phyloP scores from a whole-genome alignment of 2,888 invertebrate species.

The Schizaphis graminum region DNA sequence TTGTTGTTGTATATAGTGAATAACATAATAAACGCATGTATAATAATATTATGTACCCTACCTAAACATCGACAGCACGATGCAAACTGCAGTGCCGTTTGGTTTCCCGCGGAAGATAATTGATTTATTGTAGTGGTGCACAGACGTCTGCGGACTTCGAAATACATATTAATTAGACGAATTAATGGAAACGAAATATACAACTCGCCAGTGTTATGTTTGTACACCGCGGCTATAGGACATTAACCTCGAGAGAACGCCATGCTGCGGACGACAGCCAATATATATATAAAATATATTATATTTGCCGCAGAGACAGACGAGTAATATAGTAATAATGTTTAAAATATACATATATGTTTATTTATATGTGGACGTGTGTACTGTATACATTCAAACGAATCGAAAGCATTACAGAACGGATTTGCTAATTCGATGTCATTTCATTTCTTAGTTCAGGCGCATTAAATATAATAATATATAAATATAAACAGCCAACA shows the following conservation, averaged over 20 bases:
- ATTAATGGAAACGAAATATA: slow-evolving; percentile 13
- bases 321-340: background rate
- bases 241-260: slow-evolving; percentile 21
- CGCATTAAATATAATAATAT: background rate
- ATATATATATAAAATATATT: too few relatives aligned
- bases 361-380: background rate
- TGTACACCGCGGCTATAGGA: background rate
- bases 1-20: background rate
- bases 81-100: background rate
- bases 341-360: background rate
- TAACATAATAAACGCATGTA: background rate
- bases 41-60: background rate
- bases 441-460: background rate
- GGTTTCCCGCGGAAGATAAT: slow-evolving; percentile 14
- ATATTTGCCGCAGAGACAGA: background rate
- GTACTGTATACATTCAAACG: background rate
- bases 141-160: background rate
- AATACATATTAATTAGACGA: slow-evolving; percentile 35
- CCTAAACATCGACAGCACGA: background rate
- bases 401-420: slow-evolving; percentile 21
- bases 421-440: slow-evolving; percentile 41
- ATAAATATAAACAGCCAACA: background rate
- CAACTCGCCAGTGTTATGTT: background rate
- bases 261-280: background rate
- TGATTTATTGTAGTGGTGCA: slow-evolving; percentile 17